Evolutionary conservation across 1,140 invertebrate genomes (phyloP).

Genomic region (Ephestia elutella): DNA sequence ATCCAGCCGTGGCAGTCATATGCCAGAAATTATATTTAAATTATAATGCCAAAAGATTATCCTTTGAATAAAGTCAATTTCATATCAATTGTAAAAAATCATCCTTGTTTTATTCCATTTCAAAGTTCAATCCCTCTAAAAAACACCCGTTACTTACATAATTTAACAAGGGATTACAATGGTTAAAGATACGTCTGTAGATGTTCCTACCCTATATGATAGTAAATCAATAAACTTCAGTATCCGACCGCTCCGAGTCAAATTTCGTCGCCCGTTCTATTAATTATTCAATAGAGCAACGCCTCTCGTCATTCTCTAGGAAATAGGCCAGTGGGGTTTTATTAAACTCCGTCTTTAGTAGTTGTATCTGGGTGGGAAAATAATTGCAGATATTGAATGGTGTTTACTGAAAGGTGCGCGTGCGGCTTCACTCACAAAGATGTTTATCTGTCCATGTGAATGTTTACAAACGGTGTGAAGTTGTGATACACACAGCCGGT

Average conservation of each 20-base stretch:
- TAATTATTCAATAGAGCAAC: slow-evolving; percentile 58
- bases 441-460: slow-evolving; percentile 42
- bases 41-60: too few relatives aligned
- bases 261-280: slow-evolving; percentile 36
- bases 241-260: slow-evolving; percentile 25
- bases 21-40: too few relatives aligned
- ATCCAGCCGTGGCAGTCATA: too few relatives aligned
- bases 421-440: slow-evolving; percentile 39
- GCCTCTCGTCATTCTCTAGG: slow-evolving; percentile 29
- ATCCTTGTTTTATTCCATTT: too few relatives aligned
- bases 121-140: too few relatives aligned
- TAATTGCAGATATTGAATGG: slow-evolving; percentile 21
- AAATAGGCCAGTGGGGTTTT: slow-evolving; percentile 45
- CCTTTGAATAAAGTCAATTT: too few relatives aligned
- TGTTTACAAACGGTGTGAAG: slow-evolving; percentile 44
- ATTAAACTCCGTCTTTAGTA: slow-evolving; percentile 33
- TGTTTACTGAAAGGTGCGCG: slow-evolving; percentile 28
- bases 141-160: not conserved
- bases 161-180: too few relatives aligned
- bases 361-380: slow-evolving; percentile 7
- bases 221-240: not conserved
- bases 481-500: slow-evolving; percentile 17
- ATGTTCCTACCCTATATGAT: too few relatives aligned
- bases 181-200: too few relatives aligned
- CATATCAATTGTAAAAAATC: too few relatives aligned